Conservation (phyloP, 2,888 invertebrate genomes). For the Diarsia rubi region DNA sequence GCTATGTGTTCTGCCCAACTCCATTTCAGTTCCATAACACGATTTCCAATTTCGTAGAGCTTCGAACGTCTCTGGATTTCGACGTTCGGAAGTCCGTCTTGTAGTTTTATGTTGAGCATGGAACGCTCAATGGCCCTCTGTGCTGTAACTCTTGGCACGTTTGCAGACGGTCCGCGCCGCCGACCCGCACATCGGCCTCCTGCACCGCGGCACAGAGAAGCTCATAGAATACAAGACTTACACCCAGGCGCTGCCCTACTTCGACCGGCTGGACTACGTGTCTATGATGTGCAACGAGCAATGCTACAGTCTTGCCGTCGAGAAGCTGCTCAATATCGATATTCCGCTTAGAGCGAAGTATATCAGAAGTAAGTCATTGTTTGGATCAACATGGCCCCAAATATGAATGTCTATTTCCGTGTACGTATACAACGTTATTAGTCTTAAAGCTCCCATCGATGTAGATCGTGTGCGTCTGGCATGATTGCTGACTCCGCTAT, state of each 20-base stretch:
- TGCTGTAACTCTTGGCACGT: too few species aligned
- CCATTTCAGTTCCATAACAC: too few species aligned
- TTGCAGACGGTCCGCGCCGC: slow-evolving; percentile 94
- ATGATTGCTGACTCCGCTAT: background rate
- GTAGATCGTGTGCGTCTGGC: too few species aligned
- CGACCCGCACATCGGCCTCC: slow-evolving; percentile 99
- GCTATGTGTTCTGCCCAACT: too few species aligned
- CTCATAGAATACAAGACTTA: slow-evolving; percentile 99
- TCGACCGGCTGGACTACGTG: slow-evolving; percentile 99
- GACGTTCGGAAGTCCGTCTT: too few species aligned
- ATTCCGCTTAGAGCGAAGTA: slow-evolving; percentile 98
- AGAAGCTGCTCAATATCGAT: slow-evolving; percentile 98
- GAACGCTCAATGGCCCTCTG: too few species aligned
- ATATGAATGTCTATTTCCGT: background rate
- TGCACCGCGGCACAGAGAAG: slow-evolving; percentile 99
- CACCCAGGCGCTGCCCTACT: slow-evolving; percentile 99
- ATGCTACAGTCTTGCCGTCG: slow-evolving; percentile 98
- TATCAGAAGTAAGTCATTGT: slow-evolving; percentile 95
- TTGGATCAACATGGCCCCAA: background rate
- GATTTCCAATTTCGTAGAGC: too few species aligned
- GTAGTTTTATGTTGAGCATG: too few species aligned
- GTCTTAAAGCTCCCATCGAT: background rate
- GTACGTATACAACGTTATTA: background rate
- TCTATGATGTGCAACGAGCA: slow-evolving; percentile 99
- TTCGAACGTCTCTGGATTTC: too few species aligned